These are phyloP conservation scores for Cryptoprocta ferox DNA, from an alignment of 2,797 vertebrate species.

Conservation along the genomic window DNA sequence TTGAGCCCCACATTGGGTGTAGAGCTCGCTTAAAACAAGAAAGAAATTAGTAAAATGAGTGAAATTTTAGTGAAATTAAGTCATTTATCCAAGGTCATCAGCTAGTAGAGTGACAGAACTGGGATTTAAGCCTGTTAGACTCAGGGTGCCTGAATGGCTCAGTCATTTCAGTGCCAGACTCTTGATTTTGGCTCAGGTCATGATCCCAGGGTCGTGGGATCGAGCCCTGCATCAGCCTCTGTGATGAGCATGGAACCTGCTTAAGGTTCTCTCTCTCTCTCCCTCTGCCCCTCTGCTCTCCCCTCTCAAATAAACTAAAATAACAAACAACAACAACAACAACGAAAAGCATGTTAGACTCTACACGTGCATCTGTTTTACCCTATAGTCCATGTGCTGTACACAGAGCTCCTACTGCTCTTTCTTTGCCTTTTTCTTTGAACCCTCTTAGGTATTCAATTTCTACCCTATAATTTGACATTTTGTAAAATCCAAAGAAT, in stretches of 20 bases:
- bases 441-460: background rate
- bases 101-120: constrained; percentile 7
- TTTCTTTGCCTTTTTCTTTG: constrained; percentile 24
- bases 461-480: background rate
- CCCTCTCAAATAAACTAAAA: no score
- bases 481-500: constrained; percentile 44
- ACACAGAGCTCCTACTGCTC: background rate
- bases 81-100: background rate
- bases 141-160: background rate
- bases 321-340: no score
- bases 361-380: background rate
- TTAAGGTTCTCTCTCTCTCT: no score
- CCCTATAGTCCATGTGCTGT: background rate
- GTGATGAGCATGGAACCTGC: no score
- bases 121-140: background rate
- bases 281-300: no score
- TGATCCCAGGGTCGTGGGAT: no score
- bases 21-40: background rate
- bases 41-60: background rate
- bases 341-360: background rate
- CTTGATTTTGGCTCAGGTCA: no score
- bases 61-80: background rate
- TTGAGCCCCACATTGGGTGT: background rate
- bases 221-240: no score
- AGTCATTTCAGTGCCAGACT: no score